Base-by-base conservation (phyloP, 2,888 invertebrate species). In the Merodon equestris region DNA sequence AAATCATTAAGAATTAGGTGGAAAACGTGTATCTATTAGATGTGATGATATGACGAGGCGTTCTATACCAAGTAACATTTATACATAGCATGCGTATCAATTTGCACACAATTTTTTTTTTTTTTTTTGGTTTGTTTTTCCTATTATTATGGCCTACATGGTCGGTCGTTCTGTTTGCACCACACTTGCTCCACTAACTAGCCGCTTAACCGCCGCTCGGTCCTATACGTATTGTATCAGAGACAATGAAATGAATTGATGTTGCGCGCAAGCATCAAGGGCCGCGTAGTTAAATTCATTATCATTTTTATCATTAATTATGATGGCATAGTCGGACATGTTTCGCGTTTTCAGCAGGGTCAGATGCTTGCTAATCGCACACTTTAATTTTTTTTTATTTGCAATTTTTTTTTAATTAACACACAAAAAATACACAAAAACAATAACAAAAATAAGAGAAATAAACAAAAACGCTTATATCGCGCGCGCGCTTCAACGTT, bases 401-500 rank as follows among this genome's bases (percentile, higher is more conserved):
- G 12, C 38, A 15, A 17, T 60, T 9, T 38, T 60, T n/a, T 42
- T 40, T 42, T 40, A 19, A 18, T 18, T 57, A 9, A 15, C n/a
- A 10, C 44, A 42, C 14, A 71, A 40, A 1, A 19, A 53, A 60
- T 53, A 27, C 40, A 18, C 14, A 9, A 45, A 27, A 38, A n/a
- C n/a, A n/a, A n/a, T n/a, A n/a, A n/a, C n/a, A n/a, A n/a, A n/a
- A n/a, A n/a, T n/a, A n/a, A n/a, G 13, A 64, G 51, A 51, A 13
- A 48, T 42, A 48, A n/a, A 50, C 27, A 42, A 40, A 61, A 73
- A 72, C 57, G 61, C 72, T 50, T 27, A n/a, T 27, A 27, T 63
- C 53, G 67, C 57, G 63, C 48, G 67, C 73, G 73, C 57, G 72
- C 63, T 68, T 18, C 67, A 68, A 68, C 63, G 73, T 73, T 79